phyloP scores from a whole-genome alignment of 2,797 vertebrate genomes.

The Echeneis naucrates region DNA sequence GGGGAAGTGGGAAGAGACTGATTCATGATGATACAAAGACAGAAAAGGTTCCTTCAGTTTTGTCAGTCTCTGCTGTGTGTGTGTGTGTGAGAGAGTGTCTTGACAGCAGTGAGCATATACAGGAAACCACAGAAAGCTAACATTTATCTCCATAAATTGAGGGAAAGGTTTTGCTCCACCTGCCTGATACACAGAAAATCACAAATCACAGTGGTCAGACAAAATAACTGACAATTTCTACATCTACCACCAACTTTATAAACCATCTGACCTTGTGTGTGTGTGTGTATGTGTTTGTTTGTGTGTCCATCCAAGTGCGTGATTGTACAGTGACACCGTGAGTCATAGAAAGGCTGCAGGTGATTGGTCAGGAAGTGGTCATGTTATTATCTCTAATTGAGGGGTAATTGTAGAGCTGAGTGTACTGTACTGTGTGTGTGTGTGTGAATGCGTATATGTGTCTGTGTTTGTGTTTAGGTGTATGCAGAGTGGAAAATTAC shows the following conservation, averaged over 20 bases:
- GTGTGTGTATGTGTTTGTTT: conserved; percentile 35
- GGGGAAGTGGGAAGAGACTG: conserved; percentile 41
- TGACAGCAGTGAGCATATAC: conserved; percentile 67
- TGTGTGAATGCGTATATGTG: conserved; percentile 68
- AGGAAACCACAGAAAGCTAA: conserved; percentile 81
- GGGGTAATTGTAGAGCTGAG: conserved; percentile 78
- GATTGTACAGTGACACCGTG: conserved; percentile 58
- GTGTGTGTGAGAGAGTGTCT: conserved; percentile 24
- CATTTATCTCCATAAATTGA: conserved; percentile 81
- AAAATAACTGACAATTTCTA: conserved; percentile 74
- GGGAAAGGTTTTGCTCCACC: conserved; percentile 73
- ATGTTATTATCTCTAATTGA: conserved; percentile 85
- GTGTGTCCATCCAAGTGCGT: conserved; percentile 5
- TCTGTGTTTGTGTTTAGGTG: conserved; percentile 83
- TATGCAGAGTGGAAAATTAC: conserved; percentile 80
- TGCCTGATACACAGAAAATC: conserved; percentile 74
- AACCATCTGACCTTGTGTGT: conserved; percentile 64
- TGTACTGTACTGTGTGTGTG: conserved; percentile 67
- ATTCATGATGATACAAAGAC: conserved; percentile 57
- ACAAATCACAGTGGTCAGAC: conserved; percentile 70
- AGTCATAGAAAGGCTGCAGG: conserved; percentile 79
- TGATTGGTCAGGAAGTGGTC: conserved; percentile 85
- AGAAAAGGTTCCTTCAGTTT: conserved; percentile 62
- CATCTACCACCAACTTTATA: conserved; percentile 74
- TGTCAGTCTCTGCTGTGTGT: conserved; percentile 55